Conservation (phyloP, 1,140 invertebrate genomes). For the Leptinotarsa lineolata region DNA sequence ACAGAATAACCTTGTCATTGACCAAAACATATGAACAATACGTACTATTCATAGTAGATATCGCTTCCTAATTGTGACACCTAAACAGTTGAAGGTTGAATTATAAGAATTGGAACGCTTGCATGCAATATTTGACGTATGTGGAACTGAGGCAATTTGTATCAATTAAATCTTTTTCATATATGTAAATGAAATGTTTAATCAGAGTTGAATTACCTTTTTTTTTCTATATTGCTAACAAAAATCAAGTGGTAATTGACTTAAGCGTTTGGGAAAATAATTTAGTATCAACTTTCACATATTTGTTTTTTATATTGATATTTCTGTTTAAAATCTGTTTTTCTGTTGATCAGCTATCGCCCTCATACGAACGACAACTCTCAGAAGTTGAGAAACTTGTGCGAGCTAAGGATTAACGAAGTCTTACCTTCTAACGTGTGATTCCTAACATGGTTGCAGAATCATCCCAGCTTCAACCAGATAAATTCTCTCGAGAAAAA, state of each 20-base stretch:
- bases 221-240: not conserved
- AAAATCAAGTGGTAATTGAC: not conserved
- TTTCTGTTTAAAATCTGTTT: too few species aligned
- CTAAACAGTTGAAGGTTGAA: not conserved
- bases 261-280: not conserved
- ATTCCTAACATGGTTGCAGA: too few species aligned
- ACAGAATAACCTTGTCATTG: not conserved
- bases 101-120: not conserved
- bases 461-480: too few species aligned
- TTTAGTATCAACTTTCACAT: not conserved
- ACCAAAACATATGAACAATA: slow-evolving; percentile 5
- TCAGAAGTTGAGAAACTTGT: too few species aligned
- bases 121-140: not conserved
- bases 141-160: not conserved
- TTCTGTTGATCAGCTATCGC: too few species aligned
- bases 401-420: too few species aligned
- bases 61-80: not conserved
- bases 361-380: too few species aligned
- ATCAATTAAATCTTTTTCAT: not conserved
- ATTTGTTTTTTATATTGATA: not conserved
- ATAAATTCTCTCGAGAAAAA: too few species aligned
- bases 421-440: too few species aligned
- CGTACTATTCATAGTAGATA: slow-evolving; percentile 1
- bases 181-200: not conserved
- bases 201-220: not conserved